These are phyloP conservation scores for Oscheius onirici DNA, from an alignment of 2,888 invertebrate genomes.

Conservation along the genomic window DNA sequence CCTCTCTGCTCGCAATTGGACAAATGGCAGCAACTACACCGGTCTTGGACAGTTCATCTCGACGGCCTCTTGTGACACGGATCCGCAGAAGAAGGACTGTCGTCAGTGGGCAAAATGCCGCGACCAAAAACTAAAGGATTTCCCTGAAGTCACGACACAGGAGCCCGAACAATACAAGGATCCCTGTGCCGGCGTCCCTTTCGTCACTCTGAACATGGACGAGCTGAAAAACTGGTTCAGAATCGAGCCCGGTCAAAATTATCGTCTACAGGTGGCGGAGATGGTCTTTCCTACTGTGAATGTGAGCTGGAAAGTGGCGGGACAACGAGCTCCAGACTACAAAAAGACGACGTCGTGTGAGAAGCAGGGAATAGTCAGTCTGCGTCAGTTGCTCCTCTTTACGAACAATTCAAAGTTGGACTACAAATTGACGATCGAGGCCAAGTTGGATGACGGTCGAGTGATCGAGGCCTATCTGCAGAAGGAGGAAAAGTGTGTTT, in stretches of 20 bases:
- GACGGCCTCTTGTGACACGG: neutral
- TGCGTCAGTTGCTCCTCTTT: neutral
- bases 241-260: neutral
- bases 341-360: neutral
- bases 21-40: neutral
- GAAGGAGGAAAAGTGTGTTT: neutral
- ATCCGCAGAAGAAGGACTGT: neutral
- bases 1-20: too few relatives aligned
- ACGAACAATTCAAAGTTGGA: neutral
- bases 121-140: neutral
- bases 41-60: neutral
- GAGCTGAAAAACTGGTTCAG: neutral
- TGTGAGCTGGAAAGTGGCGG: neutral
- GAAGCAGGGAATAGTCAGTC: neutral
- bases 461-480: neutral
- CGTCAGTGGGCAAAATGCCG: neutral
- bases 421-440: neutral
- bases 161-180: neutral
- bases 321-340: neutral
- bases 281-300: neutral
- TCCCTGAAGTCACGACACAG: neutral
- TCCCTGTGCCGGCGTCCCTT: neutral
- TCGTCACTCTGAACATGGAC: neutral
- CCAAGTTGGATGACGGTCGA: neutral
- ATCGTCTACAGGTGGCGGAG: neutral